Evolutionary conservation across 2,888 invertebrate genomes (phyloP), one percentile per base, ranked within the genome.

Genomic region (Ichneumoninae sp.): DNA sequence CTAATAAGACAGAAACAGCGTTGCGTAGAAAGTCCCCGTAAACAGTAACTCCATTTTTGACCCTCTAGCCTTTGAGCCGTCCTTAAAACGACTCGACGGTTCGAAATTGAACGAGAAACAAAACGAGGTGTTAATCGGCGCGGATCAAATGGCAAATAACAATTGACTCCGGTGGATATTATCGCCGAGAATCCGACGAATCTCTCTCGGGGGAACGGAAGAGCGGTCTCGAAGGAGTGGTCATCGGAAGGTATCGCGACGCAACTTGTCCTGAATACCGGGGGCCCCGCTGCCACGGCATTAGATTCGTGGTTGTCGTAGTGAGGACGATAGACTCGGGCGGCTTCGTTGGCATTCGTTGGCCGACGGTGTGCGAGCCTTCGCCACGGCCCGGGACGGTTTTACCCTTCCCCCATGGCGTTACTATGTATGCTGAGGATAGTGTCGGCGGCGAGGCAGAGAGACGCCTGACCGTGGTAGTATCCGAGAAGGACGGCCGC

Each of bases 261-360:
- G 78, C 54, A 50, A 65, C 70, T 74, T 80, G 85, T 85, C 85
- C 85, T 85, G 82, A 85, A 85, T 85, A 82, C 85, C 85, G 71
- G 65, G 65, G 57, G 60, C 79, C 44, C 36, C n/a, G 30, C 44
- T 22, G 65, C 36, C 47, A 40, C 73, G 57, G 60, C 65, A 66
- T 63, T 63, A 63, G 63, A n/a, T n/a, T 54, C 44, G 65, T 50
- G 36, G 76, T 54, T 76, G 65, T 52, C 66, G 65, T 52, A 8
- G 76, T 66, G 76, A 30, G 36, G 71, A 36, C 52, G 74, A 75
- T 65, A 75, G 74, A 75, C 74, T 50, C 26, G n/a, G 63, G 30
- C 65, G 63, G 33, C 63, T 33, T 50, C 33, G 63, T 63, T 63
- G 63, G 63, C 63, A 63, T 75, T 65, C 33, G 33, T 65, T 19